A percentile compares a stretch with the other conserved stretches of the same genome.
Evolutionary conservation across 23 tunicate species (phyloP).

Genomic region (Aplidium turbinatum): DNA sequence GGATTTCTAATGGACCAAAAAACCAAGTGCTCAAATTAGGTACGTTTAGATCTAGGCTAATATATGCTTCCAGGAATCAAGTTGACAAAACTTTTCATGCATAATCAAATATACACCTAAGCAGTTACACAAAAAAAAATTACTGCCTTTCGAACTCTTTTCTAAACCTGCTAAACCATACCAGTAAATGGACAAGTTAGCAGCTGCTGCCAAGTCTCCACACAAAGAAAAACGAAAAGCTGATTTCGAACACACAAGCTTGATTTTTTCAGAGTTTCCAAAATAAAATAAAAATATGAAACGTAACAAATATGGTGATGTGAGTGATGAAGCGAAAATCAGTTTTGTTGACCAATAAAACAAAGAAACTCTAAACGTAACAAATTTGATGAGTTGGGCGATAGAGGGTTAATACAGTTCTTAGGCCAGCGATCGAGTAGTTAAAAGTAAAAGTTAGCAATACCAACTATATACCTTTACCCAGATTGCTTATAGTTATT

Average conservation of each 20-base stretch:
- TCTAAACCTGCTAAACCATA: not conserved
- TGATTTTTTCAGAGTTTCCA: no score
- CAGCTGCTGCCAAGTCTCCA: not conserved
- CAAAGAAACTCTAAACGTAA: not conserved
- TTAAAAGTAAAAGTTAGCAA: no score
- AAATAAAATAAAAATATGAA: no score
- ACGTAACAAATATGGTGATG: no score
- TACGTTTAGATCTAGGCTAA: conserved; percentile 1
- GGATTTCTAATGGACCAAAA: no score
- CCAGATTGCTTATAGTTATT: no score
- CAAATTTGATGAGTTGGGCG: conserved; percentile 12
- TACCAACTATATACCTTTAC: no score
- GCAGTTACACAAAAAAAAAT: not conserved
- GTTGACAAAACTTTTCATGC: conserved; percentile 9
- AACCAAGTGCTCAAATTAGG: not conserved
- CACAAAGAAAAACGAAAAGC: not conserved
- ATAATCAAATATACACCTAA: not conserved
- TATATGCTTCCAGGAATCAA: not conserved
- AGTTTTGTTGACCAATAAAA: not conserved
- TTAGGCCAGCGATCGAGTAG: not conserved
- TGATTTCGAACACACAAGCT: no score
- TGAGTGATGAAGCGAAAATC: no score
- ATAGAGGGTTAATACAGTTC: not conserved
- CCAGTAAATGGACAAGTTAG: not conserved
- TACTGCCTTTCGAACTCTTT: not conserved